Evolutionary conservation across 2,113 vertebrate genomes (phyloP).

Genomic region (Nothoprocta pentlandii): DNA sequence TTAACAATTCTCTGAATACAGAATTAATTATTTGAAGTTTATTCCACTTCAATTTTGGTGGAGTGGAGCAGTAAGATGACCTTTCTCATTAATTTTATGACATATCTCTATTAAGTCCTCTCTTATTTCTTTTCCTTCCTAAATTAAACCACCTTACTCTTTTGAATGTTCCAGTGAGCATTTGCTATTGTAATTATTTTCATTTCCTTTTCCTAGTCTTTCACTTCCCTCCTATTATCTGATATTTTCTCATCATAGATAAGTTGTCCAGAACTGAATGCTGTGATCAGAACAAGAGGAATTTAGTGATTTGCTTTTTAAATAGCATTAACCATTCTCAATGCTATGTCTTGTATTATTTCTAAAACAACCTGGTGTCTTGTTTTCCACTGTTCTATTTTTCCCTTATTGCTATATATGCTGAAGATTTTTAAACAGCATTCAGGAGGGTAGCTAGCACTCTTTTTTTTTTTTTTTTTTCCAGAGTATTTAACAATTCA

Average conservation of each 20-base stretch:
- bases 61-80: neutral
- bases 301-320: neutral
- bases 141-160: neutral
- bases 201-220: neutral
- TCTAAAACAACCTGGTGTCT: neutral
- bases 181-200: neutral
- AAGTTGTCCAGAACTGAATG: neutral
- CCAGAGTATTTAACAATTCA: neutral
- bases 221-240: neutral
- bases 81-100: neutral
- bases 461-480: neutral
- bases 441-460: fast-evolving
- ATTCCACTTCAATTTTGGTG: neutral
- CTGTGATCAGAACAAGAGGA: neutral
- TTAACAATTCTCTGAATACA: neutral
- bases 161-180: neutral
- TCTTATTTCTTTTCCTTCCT: neutral
- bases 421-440: neutral
- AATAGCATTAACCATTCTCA: neutral
- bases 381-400: neutral
- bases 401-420: neutral
- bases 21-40: neutral
- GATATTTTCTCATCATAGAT: neutral
- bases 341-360: neutral
- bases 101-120: neutral